Percentiles rank a stretch among this genome's conserved stretches.
phyloP scores from a whole-genome alignment of 2,797 vertebrate genomes.

The Cynopterus sphinx region DNA sequence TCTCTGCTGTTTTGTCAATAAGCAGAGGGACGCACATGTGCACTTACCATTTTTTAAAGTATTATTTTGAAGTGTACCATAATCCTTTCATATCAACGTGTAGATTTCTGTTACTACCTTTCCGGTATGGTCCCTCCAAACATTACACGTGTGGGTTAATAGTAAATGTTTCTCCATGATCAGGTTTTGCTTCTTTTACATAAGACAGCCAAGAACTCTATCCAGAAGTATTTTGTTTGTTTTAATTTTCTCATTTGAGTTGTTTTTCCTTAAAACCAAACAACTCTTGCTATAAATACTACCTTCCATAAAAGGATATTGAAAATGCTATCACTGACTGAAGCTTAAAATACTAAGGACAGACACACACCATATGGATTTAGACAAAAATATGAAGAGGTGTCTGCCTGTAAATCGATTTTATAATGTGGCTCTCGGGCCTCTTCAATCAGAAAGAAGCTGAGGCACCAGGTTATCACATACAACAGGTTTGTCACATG shows the following conservation, averaged over 20 bases:
- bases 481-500: not conserved
- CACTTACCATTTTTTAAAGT: not conserved
- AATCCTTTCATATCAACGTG: not conserved
- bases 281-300: not conserved
- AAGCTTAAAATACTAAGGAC: not conserved
- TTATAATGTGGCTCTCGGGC: not conserved
- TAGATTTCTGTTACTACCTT: no score
- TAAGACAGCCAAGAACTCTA: not conserved
- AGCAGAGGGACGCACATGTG: fast-evolving
- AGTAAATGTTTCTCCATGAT: not conserved
- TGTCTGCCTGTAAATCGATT: not conserved
- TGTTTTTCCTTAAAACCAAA: not conserved
- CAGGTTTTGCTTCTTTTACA: fast-evolving
- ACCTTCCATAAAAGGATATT: not conserved
- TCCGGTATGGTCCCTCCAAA: not conserved
- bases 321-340: not conserved
- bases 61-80: not conserved
- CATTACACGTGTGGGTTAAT: fast-evolving
- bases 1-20: not conserved
- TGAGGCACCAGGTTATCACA: not conserved
- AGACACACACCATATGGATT: not conserved
- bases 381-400: not conserved
- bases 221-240: not conserved
- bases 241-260: not conserved
- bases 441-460: not conserved